Conservation (phyloP, 2,888 invertebrate species). For the Tinea trinotella region DNA sequence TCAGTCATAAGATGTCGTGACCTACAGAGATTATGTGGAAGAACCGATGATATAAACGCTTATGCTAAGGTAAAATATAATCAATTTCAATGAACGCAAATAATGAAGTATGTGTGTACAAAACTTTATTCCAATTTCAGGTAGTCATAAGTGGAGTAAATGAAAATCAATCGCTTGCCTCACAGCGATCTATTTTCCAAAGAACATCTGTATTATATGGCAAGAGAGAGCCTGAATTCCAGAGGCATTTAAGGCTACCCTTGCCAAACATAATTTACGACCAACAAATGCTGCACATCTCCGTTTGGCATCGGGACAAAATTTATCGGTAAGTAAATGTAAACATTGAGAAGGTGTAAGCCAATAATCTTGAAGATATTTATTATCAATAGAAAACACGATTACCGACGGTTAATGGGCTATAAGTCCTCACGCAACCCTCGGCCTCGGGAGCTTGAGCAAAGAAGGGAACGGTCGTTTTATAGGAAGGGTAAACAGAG, state of each 20-base stretch:
- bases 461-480: neutral
- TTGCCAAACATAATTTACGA: constrained; percentile 66
- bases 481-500: constrained; percentile 7
- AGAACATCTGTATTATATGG: constrained; percentile 87
- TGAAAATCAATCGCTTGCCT: constrained; percentile 50
- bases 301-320: constrained; percentile 90
- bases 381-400: constrained; percentile 7
- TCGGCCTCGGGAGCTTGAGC: neutral
- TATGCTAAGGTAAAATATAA: constrained; percentile 79
- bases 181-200: constrained; percentile 76
- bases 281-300: constrained; percentile 78
- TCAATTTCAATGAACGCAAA: neutral
- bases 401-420: constrained; percentile 10
- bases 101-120: neutral
- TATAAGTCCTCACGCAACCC: constrained; percentile 10
- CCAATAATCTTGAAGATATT: constrained; percentile 3
- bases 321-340: constrained; percentile 76
- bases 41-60: constrained; percentile 78
- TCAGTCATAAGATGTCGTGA: constrained; percentile 85
- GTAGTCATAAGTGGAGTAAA: constrained; percentile 68
- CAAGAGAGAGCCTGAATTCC: constrained; percentile 83
- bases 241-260: constrained; percentile 82
- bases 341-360: constrained; percentile 1
- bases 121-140: too few species aligned
- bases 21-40: constrained; percentile 77